Evolutionary conservation across 2,797 vertebrate species (phyloP), one percentile per base, ranked within the genome.

Genomic region (Myotis planiceps): DNA sequence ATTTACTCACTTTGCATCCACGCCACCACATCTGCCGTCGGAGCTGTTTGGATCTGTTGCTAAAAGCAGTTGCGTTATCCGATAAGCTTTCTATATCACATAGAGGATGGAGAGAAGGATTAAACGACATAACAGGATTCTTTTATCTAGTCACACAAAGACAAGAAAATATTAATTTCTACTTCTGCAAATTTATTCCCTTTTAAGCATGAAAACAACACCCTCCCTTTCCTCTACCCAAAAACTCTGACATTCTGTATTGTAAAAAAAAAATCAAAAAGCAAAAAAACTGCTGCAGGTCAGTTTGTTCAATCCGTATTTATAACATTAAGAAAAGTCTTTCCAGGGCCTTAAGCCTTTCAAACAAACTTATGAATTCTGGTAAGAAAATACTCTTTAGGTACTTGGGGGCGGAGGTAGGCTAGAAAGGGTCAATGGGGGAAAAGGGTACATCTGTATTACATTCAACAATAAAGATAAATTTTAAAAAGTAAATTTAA

Each of bases 1-100:
- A 39, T 51, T 6, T 23, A 96, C 98, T 98, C 97, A 99, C 99
- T 99, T 99, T 99, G 98, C 99, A 99, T 94, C 99, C 99, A 94
- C 99, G 99, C 99, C 99, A 99, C 99, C 99, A 99, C 99, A 99
- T 99, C 96, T 99, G 99, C 97, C 99, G 98, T 97, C 99, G 99
- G 90, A 99, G 99, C 92, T 99, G 99, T 98, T 99, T 99, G 98
- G 99, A 99, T 98, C 99, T 99, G 98, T 99, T 99, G 98, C 99
- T 99, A 98, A 99, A 99, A 88, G 99, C 99, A 49, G 99, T 99
- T 6, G 99, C 99, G 10, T 99, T 99, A 98, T 99, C 99, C 49
- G 99, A 99, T 91, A 99, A 99, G 98, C 99, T 99, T 98, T 99
- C 99, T 99, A 63, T 88, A 94, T 86, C 90, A 97, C 80, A 97